phyloP scores from a whole-genome alignment of 2,797 vertebrate genomes.

The Mus minutoides region DNA sequence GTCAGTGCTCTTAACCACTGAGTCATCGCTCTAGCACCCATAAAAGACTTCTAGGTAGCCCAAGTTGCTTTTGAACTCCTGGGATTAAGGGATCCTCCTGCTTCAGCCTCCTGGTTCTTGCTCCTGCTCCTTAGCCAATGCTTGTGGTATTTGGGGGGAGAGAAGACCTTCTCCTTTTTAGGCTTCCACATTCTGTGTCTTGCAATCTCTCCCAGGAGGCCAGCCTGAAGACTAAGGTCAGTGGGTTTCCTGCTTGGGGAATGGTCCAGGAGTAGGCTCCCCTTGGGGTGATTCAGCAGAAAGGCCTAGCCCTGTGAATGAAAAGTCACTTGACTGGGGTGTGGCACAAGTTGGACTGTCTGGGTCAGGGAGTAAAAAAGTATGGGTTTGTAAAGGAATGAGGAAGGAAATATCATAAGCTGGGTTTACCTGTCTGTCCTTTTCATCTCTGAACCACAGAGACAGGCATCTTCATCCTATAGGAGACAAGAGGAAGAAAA shows the following conservation, averaged over 20 bases:
- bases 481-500: constrained; percentile 10
- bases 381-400: not conserved
- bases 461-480: not conserved
- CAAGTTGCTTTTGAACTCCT: not conserved
- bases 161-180: not conserved
- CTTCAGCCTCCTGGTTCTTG: not conserved
- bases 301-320: not conserved
- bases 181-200: not conserved
- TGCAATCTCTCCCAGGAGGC: not conserved
- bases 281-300: not conserved
- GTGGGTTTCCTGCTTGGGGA: not conserved
- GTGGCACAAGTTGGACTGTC: not conserved
- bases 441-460: not conserved
- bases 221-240: not conserved
- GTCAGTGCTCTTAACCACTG: too few species aligned
- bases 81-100: not conserved
- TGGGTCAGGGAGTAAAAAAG: not conserved
- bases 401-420: not conserved
- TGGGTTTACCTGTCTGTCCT: not conserved
- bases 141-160: not conserved
- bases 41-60: not conserved
- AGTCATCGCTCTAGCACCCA: too few species aligned
- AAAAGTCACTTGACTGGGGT: not conserved
- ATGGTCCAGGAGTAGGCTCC: not conserved
- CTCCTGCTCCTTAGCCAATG: not conserved